Percentiles rank a stretch among this genome's conserved stretches.
phyloP scores from a whole-genome alignment of 2,113 vertebrate genomes.

The Mus pahari region DNA sequence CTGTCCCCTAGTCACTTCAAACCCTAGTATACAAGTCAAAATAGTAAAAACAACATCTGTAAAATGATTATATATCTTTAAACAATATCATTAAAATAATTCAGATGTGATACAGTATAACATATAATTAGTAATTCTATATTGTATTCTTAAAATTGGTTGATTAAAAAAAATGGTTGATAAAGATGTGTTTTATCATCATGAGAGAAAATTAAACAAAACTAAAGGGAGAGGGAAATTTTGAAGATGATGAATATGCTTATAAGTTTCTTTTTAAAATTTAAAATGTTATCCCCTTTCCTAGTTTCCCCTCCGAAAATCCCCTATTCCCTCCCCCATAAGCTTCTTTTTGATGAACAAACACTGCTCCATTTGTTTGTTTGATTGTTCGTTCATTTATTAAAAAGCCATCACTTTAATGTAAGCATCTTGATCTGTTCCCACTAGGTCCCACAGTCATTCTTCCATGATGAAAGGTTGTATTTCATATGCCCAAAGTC shows the following conservation, averaged over 20 bases:
- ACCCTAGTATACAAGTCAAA: not conserved
- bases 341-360: not conserved
- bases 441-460: not conserved
- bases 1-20: not conserved
- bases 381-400: not conserved
- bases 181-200: not conserved
- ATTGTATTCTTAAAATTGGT: not conserved
- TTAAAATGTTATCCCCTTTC: too few relatives aligned
- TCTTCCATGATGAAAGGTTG: not conserved
- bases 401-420: constrained; percentile 62
- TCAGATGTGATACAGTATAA: not conserved
- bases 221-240: not conserved
- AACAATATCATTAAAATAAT: not conserved
- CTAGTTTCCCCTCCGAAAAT: too few relatives aligned
- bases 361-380: too few relatives aligned
- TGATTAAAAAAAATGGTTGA: too few relatives aligned
- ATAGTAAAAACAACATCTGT: not conserved
- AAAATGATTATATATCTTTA: not conserved
- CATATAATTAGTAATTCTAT: not conserved
- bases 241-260: not conserved
- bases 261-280: not conserved
- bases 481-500: not conserved
- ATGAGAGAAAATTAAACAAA: not conserved
- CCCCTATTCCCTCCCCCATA: too few relatives aligned
- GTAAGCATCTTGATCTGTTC: not conserved